Conservation (phyloP, 1,140 invertebrate species). For the Conus betulinus region DNA sequence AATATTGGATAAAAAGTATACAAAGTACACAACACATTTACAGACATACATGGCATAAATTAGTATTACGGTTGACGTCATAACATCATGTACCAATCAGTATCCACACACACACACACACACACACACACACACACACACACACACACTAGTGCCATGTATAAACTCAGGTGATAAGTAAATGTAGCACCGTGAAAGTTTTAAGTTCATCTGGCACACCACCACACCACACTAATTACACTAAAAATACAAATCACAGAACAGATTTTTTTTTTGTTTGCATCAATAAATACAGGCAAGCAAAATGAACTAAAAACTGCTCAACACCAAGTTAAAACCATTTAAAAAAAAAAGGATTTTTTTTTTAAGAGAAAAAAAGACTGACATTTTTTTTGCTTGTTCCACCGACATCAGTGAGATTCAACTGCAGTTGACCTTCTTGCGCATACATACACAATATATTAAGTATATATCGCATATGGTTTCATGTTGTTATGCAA, state of each 20-base stretch:
- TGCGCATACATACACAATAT: too few relatives aligned
- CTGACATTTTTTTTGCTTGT: neutral
- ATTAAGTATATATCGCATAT: too few relatives aligned
- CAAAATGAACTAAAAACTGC: neutral
- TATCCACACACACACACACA: neutral
- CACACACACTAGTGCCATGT: neutral
- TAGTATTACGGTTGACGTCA: slow-evolving; percentile 11
- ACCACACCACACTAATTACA: neutral
- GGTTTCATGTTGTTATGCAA: too few relatives aligned
- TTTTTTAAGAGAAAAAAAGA: neutral
- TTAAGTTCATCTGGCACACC: neutral
- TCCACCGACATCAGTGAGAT: neutral
- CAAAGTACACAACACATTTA: neutral
- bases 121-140: neutral
- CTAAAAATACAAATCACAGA: neutral
- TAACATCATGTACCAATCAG: neutral
- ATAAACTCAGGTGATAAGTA: neutral
- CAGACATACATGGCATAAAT: slow-evolving; percentile 8
- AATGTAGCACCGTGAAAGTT: neutral
- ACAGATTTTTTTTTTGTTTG: neutral
- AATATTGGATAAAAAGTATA: slow-evolving; percentile 10
- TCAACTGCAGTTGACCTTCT: too few relatives aligned
- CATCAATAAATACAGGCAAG: neutral
- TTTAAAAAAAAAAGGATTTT: neutral
- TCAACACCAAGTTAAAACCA: neutral